Percentiles rank a stretch among this genome's conserved stretches.
Evolutionary conservation across 2,888 invertebrate species (phyloP).

Genomic region (Cephus nigrinus): DNA sequence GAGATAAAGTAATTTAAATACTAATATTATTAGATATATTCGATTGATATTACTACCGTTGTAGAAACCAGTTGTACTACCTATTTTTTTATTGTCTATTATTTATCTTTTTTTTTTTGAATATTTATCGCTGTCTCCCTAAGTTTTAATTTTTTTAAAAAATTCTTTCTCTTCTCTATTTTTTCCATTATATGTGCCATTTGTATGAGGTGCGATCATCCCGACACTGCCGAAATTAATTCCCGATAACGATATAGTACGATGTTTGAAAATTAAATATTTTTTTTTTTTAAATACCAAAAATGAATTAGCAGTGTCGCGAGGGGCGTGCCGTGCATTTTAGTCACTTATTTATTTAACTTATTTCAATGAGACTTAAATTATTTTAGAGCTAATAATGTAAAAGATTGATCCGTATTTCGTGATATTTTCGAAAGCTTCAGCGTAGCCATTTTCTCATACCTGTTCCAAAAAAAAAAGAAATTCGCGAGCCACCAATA

Average conservation of each 20-base stretch:
- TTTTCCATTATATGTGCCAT: slow-evolving; percentile 19
- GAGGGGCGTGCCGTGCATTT: slow-evolving; percentile 20
- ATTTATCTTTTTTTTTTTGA: neutral
- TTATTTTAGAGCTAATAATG: slow-evolving; percentile 27
- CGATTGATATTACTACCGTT: slow-evolving; percentile 29
- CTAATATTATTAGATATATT: slow-evolving; percentile 34
- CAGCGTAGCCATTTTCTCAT: slow-evolving; percentile 26
- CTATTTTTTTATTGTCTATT: slow-evolving; percentile 23
- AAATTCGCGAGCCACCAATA: too few species aligned
- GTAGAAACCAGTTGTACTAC: slow-evolving; percentile 20
- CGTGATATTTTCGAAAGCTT: slow-evolving; percentile 26
- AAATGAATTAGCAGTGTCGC: neutral
- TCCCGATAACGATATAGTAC: too few species aligned
- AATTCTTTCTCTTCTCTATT: neutral
- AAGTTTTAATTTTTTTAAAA: neutral
- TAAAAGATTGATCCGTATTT: slow-evolving; percentile 27
- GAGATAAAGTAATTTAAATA: slow-evolving; percentile 33
- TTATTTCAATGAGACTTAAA: slow-evolving; percentile 21
- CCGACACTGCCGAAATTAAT: too few species aligned
- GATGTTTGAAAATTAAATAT: too few species aligned
- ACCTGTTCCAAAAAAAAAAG: too few species aligned
- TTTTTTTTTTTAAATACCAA: neutral
- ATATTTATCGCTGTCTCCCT: slow-evolving; percentile 10
- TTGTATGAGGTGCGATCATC: neutral
- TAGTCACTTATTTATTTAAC: slow-evolving; percentile 29